Conservation (phyloP, 2,797 vertebrate species). For the Syngnathus acus region DNA sequence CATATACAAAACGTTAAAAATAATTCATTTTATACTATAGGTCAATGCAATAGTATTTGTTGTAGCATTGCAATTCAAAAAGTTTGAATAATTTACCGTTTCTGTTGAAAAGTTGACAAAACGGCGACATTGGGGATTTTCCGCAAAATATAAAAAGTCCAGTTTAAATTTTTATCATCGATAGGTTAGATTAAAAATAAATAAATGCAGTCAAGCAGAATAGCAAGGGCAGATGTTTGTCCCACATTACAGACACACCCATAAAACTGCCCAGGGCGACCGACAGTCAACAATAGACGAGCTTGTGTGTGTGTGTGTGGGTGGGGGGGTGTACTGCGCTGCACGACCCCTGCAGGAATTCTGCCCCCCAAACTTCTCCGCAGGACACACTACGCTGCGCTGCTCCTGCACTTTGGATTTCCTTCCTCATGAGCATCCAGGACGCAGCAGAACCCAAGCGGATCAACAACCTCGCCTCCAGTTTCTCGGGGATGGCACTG, state of each 20-base stretch:
- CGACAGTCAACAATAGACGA: slow-evolving; percentile 12
- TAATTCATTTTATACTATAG: neutral
- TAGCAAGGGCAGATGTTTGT: slow-evolving; percentile 42
- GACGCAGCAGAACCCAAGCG: neutral
- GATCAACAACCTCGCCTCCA: slow-evolving; percentile 7
- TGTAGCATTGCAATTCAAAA: no score
- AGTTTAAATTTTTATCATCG: no score
- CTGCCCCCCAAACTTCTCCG: neutral
- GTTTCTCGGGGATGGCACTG: slow-evolving; percentile 67
- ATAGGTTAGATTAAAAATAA: neutral
- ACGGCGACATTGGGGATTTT: no score
- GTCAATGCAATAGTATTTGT: no score
- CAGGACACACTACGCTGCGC: slow-evolving; percentile 10
- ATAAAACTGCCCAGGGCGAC: slow-evolving; percentile 26
- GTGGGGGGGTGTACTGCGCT: slow-evolving; percentile 1
- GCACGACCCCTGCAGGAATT: slow-evolving; percentile 19
- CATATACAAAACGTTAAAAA: no score
- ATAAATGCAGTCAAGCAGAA: neutral
- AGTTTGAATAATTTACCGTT: no score
- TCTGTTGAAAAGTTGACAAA: no score
- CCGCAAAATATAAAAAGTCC: no score
- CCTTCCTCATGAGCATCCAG: slow-evolving; percentile 11
- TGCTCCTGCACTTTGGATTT: neutral
- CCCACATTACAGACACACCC: slow-evolving; percentile 46
- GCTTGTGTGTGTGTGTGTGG: slow-evolving; percentile 1